These are phyloP conservation scores for Chiloscyllium punctatum DNA, from an alignment of 2,797 vertebrate species.

Conservation along the genomic window DNA sequence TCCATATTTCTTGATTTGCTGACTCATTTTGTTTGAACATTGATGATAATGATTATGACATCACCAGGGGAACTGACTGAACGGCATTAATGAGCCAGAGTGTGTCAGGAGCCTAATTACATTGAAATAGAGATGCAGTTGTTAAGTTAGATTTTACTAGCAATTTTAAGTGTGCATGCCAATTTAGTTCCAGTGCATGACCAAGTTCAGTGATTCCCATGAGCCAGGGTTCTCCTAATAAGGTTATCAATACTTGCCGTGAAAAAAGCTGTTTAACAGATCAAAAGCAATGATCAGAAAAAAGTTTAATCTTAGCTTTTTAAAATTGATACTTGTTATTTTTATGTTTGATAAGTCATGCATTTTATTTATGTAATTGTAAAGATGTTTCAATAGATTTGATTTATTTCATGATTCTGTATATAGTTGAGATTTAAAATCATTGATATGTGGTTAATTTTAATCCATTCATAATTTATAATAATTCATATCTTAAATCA, in stretches of 20 bases:
- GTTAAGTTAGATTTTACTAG: not conserved
- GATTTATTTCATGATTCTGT: not conserved
- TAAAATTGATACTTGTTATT: not conserved
- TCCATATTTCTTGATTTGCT: constrained; percentile 18
- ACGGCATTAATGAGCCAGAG: constrained; percentile 17
- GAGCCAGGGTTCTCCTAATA: not conserved
- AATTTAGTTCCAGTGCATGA: constrained; percentile 21
- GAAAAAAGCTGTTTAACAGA: not conserved
- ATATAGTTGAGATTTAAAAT: not conserved
- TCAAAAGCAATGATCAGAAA: constrained; percentile 8
- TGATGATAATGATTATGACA: constrained; percentile 26
- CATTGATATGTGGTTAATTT: not conserved
- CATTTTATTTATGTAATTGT: not conserved
- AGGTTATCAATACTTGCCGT: not conserved
- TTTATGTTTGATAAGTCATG: not conserved
- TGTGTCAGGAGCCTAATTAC: not conserved
- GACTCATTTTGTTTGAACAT: constrained; percentile 26
- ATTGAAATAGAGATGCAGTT: constrained; percentile 5
- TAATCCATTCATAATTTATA: not conserved
- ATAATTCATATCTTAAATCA: not conserved
- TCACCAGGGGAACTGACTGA: not conserved
- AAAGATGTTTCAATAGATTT: not conserved
- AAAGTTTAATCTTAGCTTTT: not conserved
- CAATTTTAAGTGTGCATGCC: constrained; percentile 1
- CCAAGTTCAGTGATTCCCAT: not conserved